phyloP scores from a whole-genome alignment of 2,113 vertebrate genomes.

The Pterocles burchelli region DNA sequence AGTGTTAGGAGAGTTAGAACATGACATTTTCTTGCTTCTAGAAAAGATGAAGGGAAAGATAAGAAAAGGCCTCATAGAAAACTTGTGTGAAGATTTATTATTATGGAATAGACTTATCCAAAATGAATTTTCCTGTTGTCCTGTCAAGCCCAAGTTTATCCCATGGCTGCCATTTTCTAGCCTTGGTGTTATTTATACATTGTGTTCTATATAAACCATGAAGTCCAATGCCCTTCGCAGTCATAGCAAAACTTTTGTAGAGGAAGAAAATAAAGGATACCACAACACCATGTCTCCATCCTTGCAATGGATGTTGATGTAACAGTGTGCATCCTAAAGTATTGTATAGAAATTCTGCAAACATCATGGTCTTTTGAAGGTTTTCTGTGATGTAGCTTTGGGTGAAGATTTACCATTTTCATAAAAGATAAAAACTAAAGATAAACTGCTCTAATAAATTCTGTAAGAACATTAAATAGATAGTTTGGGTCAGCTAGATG shows the following conservation, averaged over 20 bases:
- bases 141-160: conserved; percentile 2
- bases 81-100: neutral
- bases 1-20: neutral
- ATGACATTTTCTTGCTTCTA: neutral
- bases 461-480: neutral
- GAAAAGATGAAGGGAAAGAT: neutral
- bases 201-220: neutral
- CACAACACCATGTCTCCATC: neutral
- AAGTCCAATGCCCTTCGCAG: neutral
- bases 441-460: neutral
- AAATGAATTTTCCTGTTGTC: neutral
- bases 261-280: neutral
- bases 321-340: neutral
- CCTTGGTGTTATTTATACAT: neutral
- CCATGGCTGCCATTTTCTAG: neutral
- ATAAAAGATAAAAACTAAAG: neutral
- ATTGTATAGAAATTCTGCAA: neutral
- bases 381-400: neutral
- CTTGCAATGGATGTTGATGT: neutral
- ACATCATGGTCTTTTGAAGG: neutral
- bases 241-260: neutral
- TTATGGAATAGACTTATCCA: neutral
- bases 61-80: neutral
- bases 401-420: neutral
- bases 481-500: neutral